Base-by-base conservation (phyloP, 2,113 vertebrate genomes). In the Heterocephalus glaber region DNA sequence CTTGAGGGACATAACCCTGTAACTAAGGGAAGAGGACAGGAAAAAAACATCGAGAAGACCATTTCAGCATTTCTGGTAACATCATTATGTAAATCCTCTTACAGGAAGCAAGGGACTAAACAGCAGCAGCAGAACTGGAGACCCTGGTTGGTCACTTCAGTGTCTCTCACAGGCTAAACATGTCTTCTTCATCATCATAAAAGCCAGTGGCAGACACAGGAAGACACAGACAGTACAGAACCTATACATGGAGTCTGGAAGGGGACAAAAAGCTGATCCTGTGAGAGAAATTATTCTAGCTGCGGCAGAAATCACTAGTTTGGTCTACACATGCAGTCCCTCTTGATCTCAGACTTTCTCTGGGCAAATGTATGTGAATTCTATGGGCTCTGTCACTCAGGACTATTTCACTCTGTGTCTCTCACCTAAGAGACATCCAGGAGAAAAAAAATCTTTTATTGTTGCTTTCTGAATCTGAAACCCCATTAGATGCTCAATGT, bases 401-500 rank as follows among this genome's bases (percentile, higher is more conserved):
- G 47, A 41, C 26, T 52, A 3, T 60, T 92, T 95, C 33, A 38
- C 41, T 86, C 61, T 63, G 20, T 80, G 83, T 81, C 68, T 96
- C 86, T 92, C 77, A 84, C 30, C 4, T 58, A 86, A 81, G 76
- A 96, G 28, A 90, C 10, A 96, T 20, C 30, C 68, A 77, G 47
- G 41, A 41, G 4, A 44, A 5, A 47, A 49, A 86, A 30, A 54
- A 89, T 30, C 30, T 86, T 91, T 93, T 52, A 95, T 84, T 95
- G 93, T 68, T 89, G 88, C 49, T 92, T 93, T 95, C 87, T 95
- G 77, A 98, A 98, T 98, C 94, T 94, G 97, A 96, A 86, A 97
- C 97, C 96, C 98, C 97, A 98, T 98, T 98, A 98, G 98, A 98
- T 98, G 94, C 96, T 95, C 96, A 2, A 3, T 97, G 98, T 97